Conservation (phyloP, 2,888 invertebrate genomes). For the Dendrolimus pini region DNA sequence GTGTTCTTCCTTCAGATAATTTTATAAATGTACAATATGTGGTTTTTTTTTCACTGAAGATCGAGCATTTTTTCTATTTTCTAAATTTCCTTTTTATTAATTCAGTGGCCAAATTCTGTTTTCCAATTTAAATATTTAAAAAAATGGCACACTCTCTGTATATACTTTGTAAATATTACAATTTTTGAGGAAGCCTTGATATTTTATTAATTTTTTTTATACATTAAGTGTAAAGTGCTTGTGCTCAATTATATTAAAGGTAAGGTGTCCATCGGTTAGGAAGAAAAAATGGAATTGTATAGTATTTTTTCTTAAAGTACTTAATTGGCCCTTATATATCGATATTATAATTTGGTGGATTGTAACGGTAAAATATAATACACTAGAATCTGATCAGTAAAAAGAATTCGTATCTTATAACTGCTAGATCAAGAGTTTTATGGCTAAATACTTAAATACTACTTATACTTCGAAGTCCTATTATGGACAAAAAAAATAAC, state of each 20-base stretch:
- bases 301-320: constrained; percentile 32
- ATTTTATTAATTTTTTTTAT: constrained; percentile 39
- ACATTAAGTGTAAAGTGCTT: constrained; percentile 63
- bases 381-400: too few species aligned
- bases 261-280: constrained; percentile 43
- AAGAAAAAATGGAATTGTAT: constrained; percentile 33
- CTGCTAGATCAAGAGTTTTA: too few species aligned
- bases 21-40: constrained; percentile 2
- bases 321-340: constrained; percentile 33
- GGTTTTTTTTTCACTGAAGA: constrained; percentile 17
- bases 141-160: constrained; percentile 56
- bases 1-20: constrained; percentile 45
- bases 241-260: constrained; percentile 70
- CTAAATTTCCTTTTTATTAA: constrained; percentile 29
- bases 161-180: constrained; percentile 67
- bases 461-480: too few species aligned
- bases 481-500: too few species aligned
- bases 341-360: constrained; percentile 13
- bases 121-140: constrained; percentile 35
- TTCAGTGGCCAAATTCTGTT: constrained; percentile 66
- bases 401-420: too few species aligned
- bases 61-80: constrained; percentile 48
- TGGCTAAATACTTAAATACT: too few species aligned
- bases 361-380: constrained; percentile 8
- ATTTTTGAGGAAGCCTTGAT: constrained; percentile 52